These are phyloP conservation scores for Atherix ibis DNA, from an alignment of 2,888 invertebrate species.

Conservation along the genomic window DNA sequence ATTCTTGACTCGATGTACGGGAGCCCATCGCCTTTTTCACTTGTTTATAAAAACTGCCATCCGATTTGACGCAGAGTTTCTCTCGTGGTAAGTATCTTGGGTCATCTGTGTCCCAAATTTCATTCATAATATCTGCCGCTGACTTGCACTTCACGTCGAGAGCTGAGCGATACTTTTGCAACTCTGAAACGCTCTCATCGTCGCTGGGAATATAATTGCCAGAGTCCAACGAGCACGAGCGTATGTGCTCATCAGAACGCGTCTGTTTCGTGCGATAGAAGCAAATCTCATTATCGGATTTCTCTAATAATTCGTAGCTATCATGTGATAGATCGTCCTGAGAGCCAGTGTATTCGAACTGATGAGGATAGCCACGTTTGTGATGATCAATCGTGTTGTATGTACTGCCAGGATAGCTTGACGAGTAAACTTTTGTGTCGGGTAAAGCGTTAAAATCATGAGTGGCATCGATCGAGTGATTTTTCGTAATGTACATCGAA, in stretches of 20 bases:
- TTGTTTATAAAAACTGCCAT: conserved; percentile 55
- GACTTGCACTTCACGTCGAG: conserved; percentile 49
- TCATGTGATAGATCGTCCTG: conserved; percentile 80
- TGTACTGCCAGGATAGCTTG: conserved; percentile 71
- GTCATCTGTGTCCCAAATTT: conserved; percentile 64
- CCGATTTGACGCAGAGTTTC: conserved; percentile 54
- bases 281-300: conserved; percentile 43
- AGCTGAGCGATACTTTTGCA: conserved; percentile 40
- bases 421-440: conserved; percentile 63
- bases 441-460: conserved; percentile 44
- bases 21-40: conserved; percentile 47
- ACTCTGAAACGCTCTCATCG: conserved; percentile 45
- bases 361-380: conserved; percentile 39
- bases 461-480: conserved; percentile 49
- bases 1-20: conserved; percentile 53
- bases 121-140: conserved; percentile 51
- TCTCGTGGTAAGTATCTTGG: conserved; percentile 57
- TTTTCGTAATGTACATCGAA: conserved; percentile 42
- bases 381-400: conserved; percentile 36
- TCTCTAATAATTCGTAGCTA: conserved; percentile 71
- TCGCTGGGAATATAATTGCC: conserved; percentile 63
- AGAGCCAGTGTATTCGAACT: conserved; percentile 40
- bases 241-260: conserved; percentile 35
- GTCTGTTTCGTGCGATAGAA: conserved; percentile 24
- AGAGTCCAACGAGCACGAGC: conserved; percentile 60